Evolutionary conservation across 2,888 invertebrate species (phyloP), one percentile per base, ranked within the genome.

Genomic region (Malthinus seriepunctatus): DNA sequence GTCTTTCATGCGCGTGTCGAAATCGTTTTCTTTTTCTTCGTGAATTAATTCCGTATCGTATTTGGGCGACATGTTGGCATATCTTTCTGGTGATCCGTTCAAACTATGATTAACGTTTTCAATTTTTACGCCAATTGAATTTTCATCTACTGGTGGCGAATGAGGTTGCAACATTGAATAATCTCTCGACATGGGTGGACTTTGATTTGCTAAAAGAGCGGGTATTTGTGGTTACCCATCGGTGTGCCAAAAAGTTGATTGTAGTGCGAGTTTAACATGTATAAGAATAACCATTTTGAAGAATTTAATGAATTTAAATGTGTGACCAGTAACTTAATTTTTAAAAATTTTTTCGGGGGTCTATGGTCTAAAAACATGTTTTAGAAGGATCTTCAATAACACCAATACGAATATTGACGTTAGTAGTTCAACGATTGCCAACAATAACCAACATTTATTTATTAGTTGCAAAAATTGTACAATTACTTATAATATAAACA

Each of bases 241-340:
- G 85, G 83, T 1, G 80, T 74, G 2, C 81, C 78, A 73, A 91
- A 91, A 72, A 91, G 82, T 68, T 90, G 89, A 51, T 66, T 72
- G 64, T 91, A 91, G 75, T 91, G 91, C 1, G 88, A 85, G 59
- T 88, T 88, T 49, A 88, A 75, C 76, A 88, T 87, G 66, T 86
- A n/a, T n/a, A 85, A 8, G 83, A 81, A 57, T 82, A 83, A 82
- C 62, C 84, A 79, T 85, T 82, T 44, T 83, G 84, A 23, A 0
- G 90, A 87, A 54, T 90, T 89, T 34, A 91, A 80, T 33, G 92
- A 78, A 73, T 87, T 88, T 56, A 88, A 79, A 72, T 92, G 92
- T 8, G 91, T 87, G 12, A 88, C 86, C 10, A 91, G n/a, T n/a
- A n/a, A n/a, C n/a, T n/a, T n/a, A n/a, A n/a, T n/a, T n/a, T n/a